These are phyloP conservation scores for Chondrilla cf. caribensis DNA, from an alignment of 37 sponge, comb jelly and placozoan genomes.

Conservation along the genomic window DNA sequence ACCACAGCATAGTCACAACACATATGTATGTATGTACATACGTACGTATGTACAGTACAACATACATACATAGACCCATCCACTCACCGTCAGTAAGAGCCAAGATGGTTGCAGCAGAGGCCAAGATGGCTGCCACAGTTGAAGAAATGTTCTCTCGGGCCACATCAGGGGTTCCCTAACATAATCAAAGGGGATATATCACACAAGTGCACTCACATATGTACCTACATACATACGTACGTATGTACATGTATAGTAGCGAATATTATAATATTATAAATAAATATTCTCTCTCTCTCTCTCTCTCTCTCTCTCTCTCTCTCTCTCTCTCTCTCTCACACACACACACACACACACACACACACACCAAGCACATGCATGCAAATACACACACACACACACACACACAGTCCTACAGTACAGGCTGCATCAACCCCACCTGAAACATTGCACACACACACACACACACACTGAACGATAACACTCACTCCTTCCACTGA, in stretches of 20 bases:
- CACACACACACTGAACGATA: not conserved
- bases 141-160: constrained; percentile 16
- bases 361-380: not conserved
- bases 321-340: too few species aligned
- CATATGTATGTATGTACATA: not conserved
- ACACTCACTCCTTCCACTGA: not conserved
- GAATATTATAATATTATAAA: too few species aligned
- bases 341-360: too few species aligned
- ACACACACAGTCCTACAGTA: not conserved
- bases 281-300: too few species aligned
- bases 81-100: constrained; percentile 1
- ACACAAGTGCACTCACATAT: not conserved
- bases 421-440: not conserved
- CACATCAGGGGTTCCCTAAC: not conserved
- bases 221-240: not conserved
- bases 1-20: not conserved
- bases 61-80: not conserved
- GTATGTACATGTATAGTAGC: constrained; percentile 1
- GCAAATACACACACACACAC: not conserved
- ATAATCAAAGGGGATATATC: not conserved
- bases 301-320: too few species aligned
- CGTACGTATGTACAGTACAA: not conserved
- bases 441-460: not conserved
- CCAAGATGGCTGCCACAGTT: constrained; percentile 26
- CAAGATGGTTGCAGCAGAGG: constrained; percentile 13